Conservation (phyloP, 2,888 invertebrate genomes). For the Hedychridium roseum region DNA sequence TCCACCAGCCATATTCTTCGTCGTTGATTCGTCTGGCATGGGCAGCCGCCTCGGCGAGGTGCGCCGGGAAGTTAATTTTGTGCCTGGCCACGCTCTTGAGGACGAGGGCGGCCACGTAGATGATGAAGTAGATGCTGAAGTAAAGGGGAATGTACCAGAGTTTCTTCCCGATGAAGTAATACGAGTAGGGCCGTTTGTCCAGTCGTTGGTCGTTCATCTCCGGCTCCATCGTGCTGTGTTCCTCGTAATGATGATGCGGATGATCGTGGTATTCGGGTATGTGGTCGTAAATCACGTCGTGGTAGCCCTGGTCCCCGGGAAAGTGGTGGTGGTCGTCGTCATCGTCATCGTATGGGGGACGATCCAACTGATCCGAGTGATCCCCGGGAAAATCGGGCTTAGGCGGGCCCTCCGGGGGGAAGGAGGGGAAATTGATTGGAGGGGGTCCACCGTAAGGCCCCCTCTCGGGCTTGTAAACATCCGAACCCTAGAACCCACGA, state of each 20-base stretch:
- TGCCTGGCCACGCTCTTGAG: conserved; percentile 77
- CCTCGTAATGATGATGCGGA: conserved; percentile 62
- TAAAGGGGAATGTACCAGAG: conserved; percentile 79
- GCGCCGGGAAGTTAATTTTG: conserved; percentile 68
- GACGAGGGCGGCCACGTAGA: conserved; percentile 76
- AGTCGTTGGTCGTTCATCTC: conserved; percentile 58
- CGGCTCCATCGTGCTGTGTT: conserved; percentile 54
- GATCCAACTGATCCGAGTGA: conserved; percentile 43
- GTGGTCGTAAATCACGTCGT: conserved; percentile 51
- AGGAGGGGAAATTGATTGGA: conserved; percentile 22
- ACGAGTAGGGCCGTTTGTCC: conserved; percentile 69
- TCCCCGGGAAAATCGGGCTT: conserved; percentile 26
- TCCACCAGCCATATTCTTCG: conserved; percentile 40
- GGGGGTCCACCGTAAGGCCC: too few species aligned
- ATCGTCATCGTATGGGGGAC: conserved; percentile 60
- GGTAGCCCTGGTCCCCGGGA: too few species aligned
- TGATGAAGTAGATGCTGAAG: conserved; percentile 73
- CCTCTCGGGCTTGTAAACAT: too few species aligned
- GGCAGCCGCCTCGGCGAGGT: conserved; percentile 44
- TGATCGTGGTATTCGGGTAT: conserved; percentile 54
- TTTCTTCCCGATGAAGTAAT: conserved; percentile 79
- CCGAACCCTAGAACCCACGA: neutral
- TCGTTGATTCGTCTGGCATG: conserved; percentile 28
- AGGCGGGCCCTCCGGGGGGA: conserved; percentile 5
- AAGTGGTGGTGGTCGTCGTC: conserved; percentile 62